A percentile compares a stretch with the other conserved stretches of the same genome.
Evolutionary conservation across 2,888 invertebrate species (phyloP).

Genomic region (Cerceris ruficornis): DNA sequence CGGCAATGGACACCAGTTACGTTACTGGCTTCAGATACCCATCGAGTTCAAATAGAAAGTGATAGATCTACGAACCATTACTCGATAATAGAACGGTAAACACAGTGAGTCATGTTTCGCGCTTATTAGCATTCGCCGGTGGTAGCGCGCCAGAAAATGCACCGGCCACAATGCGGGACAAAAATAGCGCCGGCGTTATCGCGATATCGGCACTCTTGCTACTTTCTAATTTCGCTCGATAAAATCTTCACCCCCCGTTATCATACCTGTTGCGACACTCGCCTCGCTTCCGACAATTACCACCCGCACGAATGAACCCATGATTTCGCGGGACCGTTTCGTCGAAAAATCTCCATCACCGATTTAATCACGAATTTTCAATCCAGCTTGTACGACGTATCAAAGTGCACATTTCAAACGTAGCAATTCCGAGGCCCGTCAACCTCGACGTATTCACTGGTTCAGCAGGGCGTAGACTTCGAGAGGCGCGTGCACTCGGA

Average conservation of each 20-base stretch:
- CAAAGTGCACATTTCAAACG: no score
- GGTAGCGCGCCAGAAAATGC: conserved; percentile 28
- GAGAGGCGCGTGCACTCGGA: no score
- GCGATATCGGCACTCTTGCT: conserved; percentile 10
- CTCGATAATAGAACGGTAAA: conserved; percentile 58
- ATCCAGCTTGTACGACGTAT: background rate
- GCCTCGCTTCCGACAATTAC: conserved; percentile 9
- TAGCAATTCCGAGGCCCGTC: no score
- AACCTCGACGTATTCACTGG: no score
- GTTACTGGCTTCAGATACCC: conserved; percentile 32
- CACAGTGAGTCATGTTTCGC: conserved; percentile 58
- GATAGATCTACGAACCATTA: conserved; percentile 60
- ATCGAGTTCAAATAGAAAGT: conserved; percentile 51
- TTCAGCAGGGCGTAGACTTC: no score
- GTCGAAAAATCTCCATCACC: background rate
- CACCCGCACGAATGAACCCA: conserved; percentile 1
- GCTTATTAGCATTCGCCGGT: conserved; percentile 46
- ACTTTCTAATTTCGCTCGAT: conserved; percentile 57
- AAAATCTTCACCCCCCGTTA: conserved; percentile 51
- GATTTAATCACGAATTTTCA: background rate
- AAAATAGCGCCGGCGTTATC: conserved; percentile 48
- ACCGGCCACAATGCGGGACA: conserved; percentile 9
- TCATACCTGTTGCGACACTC: conserved; percentile 45
- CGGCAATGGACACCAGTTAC: conserved; percentile 8
- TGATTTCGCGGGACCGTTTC: background rate